Evolutionary conservation across 1,140 invertebrate genomes (phyloP), one percentile per base, ranked within the genome.

Genomic region (Brachionus sp.): DNA sequence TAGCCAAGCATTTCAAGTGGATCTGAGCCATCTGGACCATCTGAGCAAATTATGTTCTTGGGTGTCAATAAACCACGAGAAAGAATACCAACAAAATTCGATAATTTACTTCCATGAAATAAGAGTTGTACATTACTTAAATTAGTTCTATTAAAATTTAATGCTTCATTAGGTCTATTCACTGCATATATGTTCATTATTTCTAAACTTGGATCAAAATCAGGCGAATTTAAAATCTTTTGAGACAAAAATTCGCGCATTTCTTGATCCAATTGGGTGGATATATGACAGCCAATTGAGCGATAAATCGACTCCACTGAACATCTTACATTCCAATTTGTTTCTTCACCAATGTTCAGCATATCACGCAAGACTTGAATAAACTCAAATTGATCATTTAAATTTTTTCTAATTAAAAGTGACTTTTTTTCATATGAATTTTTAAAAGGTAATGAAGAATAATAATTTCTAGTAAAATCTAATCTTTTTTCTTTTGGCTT

Each of bases 81-180:
- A 7, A 89, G 80, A 50, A 89, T 88, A 57, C 88, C 88, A 37
- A 88, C 85, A 86, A 87, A 87, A 73, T 88, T 88, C 19, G 86
- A 83, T 6, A 84, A 84, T 78, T 84, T 86, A 7, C 87, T 87
- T 7, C 86, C 85, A 85, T 89, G 88, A 70, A 86, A 88, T 3
- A 89, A 82, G 1, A 87, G 57, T 35, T 82, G 37, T 12, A 46
- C 33, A 42, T 84, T 85, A 19, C 19, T 57, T 57, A 57, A 29
- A 29, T 29, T 19, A 37, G 68, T 10, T 35, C 10, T 23, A 70
- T 64, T 84, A 77, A 87, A 88, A 23, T 85, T 83, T 5, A 83
- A 37, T 33, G 84, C 84, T 83, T 89, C 88, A 13, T 85, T 70
- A 7, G 85, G 85, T 37, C 87, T 80, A 50, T 85, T 83, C 0